phyloP scores from a whole-genome alignment of 2,797 vertebrate species.

The Nannoperca obscura region DNA sequence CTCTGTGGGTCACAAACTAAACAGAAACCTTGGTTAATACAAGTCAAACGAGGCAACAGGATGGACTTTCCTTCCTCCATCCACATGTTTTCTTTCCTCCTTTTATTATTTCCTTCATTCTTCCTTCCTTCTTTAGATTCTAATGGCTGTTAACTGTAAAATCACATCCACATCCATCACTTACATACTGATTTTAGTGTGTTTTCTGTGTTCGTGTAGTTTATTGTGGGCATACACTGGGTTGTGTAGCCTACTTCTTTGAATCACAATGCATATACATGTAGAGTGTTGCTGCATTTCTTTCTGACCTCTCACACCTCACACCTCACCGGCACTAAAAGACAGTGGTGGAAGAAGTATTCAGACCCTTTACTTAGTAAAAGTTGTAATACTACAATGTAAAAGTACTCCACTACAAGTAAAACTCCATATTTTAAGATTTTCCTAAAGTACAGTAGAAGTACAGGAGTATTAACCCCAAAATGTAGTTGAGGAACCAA shows the following conservation, averaged over 20 bases:
- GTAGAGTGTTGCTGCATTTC: not conserved
- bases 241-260: not conserved
- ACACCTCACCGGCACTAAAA: not conserved
- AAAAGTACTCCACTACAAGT: not conserved
- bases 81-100: not conserved
- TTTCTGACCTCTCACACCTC: not conserved
- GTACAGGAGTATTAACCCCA: not conserved
- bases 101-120: not conserved
- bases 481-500: not conserved
- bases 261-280: conserved; percentile 7
- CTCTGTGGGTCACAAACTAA: conserved; percentile 58
- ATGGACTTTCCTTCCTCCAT: not conserved
- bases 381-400: not conserved
- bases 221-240: not conserved
- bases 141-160: not conserved
- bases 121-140: not conserved
- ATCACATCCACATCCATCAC: not conserved
- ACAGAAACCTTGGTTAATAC: conserved; percentile 44
- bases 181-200: not conserved
- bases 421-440: not conserved
- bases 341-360: not conserved
- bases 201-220: conserved; percentile 1
- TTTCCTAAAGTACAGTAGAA: not conserved
- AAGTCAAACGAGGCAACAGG: conserved; percentile 42
- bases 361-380: not conserved